A percentile compares a stretch with the other conserved stretches of the same genome.
Conservation (phyloP, 2,797 vertebrate species). For the Spondyliosoma cantharus region DNA sequence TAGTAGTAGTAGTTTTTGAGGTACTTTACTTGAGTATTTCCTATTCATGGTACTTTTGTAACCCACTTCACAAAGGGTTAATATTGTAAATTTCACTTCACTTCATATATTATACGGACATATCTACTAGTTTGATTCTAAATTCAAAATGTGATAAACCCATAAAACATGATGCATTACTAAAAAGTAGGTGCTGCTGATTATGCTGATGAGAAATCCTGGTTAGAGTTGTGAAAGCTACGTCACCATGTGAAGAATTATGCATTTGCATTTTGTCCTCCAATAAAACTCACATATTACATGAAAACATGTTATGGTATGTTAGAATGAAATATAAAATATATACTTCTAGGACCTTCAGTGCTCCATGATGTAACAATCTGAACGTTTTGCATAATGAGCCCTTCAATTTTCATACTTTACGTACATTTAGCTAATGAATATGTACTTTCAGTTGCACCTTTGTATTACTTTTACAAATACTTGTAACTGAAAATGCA, state of each 20-base stretch:
- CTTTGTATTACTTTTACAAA: not conserved
- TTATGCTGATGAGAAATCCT: not conserved
- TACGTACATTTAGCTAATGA: not conserved
- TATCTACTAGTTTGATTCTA: not conserved
- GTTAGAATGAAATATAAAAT: not conserved
- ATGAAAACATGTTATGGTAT: not conserved
- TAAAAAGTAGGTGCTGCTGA: not conserved
- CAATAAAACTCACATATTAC: not conserved
- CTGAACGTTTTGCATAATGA: not conserved
- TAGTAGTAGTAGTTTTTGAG: not conserved
- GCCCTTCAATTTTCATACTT: not conserved
- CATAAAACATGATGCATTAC: not conserved
- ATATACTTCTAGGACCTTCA: not conserved
- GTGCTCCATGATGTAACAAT: not conserved
- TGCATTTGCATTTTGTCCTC: not conserved
- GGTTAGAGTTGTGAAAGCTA: conserved; percentile 1
- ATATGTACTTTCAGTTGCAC: not conserved
- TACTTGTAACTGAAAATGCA: too few species aligned
- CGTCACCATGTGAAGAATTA: conserved; percentile 3
- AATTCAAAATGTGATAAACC: not conserved
- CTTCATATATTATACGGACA: not conserved
- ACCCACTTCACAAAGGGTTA: not conserved
- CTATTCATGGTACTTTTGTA: conserved; percentile 1
- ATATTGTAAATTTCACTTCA: not conserved
- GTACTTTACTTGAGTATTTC: not conserved